phyloP scores from a whole-genome alignment of 1,140 invertebrate genomes.

The Nymphalis io region DNA sequence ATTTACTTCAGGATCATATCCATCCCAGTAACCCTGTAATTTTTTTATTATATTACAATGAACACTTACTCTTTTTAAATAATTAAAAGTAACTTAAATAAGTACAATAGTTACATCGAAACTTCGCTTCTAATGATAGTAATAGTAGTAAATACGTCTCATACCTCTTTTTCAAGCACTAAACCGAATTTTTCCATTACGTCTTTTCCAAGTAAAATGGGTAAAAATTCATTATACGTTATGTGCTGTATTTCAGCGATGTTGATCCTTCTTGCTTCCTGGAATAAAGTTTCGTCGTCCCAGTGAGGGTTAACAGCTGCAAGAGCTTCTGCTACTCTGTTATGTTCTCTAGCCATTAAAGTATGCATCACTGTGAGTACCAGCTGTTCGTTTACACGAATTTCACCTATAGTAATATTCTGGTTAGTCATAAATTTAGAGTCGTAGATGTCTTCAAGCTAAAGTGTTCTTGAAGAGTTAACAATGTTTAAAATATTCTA shows the following conservation, averaged over 20 bases:
- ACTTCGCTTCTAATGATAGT: too few species aligned
- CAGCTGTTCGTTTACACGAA: slow-evolving; percentile 95
- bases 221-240: slow-evolving; percentile 96
- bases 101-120: too few species aligned
- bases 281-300: slow-evolving; percentile 96
- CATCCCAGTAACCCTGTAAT: slow-evolving; percentile 91
- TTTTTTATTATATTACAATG: background rate
- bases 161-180: slow-evolving; percentile 89
- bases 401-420: slow-evolving; percentile 85
- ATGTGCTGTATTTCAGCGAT: slow-evolving; percentile 96
- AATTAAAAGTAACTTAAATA: too few species aligned
- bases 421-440: background rate
- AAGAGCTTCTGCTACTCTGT: slow-evolving; percentile 89
- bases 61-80: background rate
- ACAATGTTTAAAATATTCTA: background rate
- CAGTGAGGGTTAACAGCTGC: slow-evolving; percentile 94
- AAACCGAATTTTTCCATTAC: slow-evolving; percentile 95
- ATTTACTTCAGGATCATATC: slow-evolving; percentile 92
- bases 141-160: background rate
- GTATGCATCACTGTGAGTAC: slow-evolving; percentile 95
- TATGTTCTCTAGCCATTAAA: slow-evolving; percentile 93
- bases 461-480: background rate
- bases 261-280: slow-evolving; percentile 93
- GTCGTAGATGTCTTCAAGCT: too few species aligned
- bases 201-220: slow-evolving; percentile 95